Conservation (phyloP, 2,888 invertebrate species). For the Nomada fabriciana region DNA sequence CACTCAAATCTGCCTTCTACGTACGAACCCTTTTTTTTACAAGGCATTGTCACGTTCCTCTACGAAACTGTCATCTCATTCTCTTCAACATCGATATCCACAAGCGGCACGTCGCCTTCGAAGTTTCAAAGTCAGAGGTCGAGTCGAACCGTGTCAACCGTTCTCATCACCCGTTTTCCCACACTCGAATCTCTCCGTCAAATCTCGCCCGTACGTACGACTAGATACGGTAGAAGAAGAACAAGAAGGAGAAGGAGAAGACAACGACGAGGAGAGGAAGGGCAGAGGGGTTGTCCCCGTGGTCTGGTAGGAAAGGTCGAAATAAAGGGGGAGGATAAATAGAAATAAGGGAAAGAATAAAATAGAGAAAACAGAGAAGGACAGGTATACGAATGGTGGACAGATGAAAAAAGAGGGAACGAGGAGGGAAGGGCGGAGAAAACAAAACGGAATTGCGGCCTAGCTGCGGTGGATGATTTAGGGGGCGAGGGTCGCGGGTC, state of each 20-base stretch:
- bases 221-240: not conserved
- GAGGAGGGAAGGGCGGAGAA: slow-evolving; percentile 75
- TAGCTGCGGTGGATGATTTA: slow-evolving; percentile 84
- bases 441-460: slow-evolving; percentile 84
- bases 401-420: slow-evolving; percentile 61
- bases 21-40: not conserved
- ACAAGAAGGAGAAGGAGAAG: slow-evolving; percentile 21
- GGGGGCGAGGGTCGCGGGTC: slow-evolving; percentile 84
- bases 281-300: slow-evolving; percentile 68
- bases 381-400: slow-evolving; percentile 16
- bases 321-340: slow-evolving; percentile 44
- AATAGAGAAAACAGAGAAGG: slow-evolving; percentile 48
- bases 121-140: slow-evolving; percentile 28
- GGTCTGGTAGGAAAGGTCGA: slow-evolving; percentile 71
- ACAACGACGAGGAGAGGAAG: slow-evolving; percentile 24
- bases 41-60: slow-evolving; percentile 2
- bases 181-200: slow-evolving; percentile 59
- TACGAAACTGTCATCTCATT: slow-evolving; percentile 11
- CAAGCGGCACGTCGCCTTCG: not conserved
- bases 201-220: slow-evolving; percentile 28
- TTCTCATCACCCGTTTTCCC: slow-evolving; percentile 58
- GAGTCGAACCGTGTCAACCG: slow-evolving; percentile 19
- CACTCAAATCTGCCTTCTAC: not conserved
- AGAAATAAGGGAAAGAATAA: slow-evolving; percentile 56
- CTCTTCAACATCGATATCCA: not conserved